These are phyloP conservation scores for Mizuhopecten yessoensis DNA, from an alignment of 1,140 invertebrate genomes.

Conservation along the genomic window DNA sequence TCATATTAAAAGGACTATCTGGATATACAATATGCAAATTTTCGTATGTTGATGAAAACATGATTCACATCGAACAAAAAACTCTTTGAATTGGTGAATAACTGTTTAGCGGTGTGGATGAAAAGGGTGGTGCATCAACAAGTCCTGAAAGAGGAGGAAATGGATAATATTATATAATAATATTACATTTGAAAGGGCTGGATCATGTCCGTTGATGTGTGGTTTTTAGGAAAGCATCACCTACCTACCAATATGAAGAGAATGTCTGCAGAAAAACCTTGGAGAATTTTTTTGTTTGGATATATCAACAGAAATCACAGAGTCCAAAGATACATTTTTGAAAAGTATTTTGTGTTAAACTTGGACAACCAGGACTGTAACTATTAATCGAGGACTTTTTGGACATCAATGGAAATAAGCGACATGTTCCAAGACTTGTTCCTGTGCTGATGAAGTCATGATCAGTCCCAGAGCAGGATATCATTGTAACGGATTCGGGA, in stretches of 20 bases:
- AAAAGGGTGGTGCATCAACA: neutral
- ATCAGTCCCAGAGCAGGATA: neutral
- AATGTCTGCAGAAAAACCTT: slow-evolving; percentile 39
- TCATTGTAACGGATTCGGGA: no score
- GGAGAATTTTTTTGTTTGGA: neutral
- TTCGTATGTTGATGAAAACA: neutral
- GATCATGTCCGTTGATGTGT: no score
- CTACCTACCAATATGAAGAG: neutral
- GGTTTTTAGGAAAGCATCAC: no score
- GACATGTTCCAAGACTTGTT: neutral
- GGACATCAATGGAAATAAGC: neutral
- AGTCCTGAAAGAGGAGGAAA: neutral
- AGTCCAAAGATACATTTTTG: neutral
- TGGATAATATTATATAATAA: neutral
- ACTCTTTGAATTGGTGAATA: neutral
- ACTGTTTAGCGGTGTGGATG: neutral
- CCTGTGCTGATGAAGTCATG: neutral
- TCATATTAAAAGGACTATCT: neutral
- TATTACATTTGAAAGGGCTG: no score
- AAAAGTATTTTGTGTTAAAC: neutral
- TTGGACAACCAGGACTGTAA: neutral
- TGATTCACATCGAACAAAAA: neutral
- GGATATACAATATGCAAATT: neutral
- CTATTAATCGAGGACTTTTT: neutral
- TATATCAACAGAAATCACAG: neutral